Evolutionary conservation across 2,888 invertebrate genomes (phyloP), one percentile per base, ranked within the genome.

Genomic region (Dynastes tityus): DNA sequence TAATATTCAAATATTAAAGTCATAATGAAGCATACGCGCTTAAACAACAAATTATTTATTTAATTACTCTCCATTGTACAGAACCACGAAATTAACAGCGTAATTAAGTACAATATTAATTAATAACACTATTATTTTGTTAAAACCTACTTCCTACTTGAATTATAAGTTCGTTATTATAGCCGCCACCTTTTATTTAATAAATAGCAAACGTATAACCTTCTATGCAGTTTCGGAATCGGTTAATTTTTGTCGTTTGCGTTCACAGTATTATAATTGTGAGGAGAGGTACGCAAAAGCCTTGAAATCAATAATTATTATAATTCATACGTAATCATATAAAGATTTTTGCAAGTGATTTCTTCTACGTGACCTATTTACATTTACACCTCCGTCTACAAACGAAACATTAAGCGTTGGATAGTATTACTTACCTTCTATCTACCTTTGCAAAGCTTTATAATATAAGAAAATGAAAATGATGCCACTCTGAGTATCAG

Each of bases 241-340:
- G 29, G 9, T 27, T 29, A 29, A 11, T 29, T 63, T 29, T 55
- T 55, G n/a, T 8, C 16, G 4, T 27, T 63, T 63, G 29, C n/a
- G 9, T 32, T 63, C 63, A n/a, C 63, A 9, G 29, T 27, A 63
- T 27, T 27, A 58, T 58, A 58, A 22, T 9, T 8, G n/a, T 22
- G 8, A 27, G 8, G 22, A 58, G 16, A 58, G 8, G 8, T 58
- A 22, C 27, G 9, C 5, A 9, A 67, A 16, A 53, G 51, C 68
- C 53, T 53, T 68, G 68, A 68, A 68, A 51, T 68, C 49, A 51
- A 68, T 68, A 51, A 68, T 68, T 68, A 68, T 68, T 29, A 68
- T 51, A 68, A 53, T 68, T 29, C 49, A 68, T 53, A 68, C 68
- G 27, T 68, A 51, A 68, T 68, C 68, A 13, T 29, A 51, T 49